Base-by-base conservation (phyloP, 2,888 invertebrate species). In the Nomada goodeniana region DNA sequence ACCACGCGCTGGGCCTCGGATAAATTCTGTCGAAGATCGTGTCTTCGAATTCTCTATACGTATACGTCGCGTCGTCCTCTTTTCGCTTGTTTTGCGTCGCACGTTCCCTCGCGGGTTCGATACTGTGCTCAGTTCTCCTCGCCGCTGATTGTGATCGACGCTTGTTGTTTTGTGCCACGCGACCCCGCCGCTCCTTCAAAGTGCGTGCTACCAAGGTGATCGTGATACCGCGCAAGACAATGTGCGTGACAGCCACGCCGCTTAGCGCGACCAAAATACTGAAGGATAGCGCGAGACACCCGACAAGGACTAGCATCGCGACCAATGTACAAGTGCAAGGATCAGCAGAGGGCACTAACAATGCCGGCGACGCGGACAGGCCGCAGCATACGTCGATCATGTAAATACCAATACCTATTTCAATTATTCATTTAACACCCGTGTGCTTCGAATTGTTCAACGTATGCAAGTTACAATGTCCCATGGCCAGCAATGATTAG, bases 321-420 rank as follows among this genome's bases (percentile, higher is more conserved):
- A 88, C 85, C 84, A 88, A 89, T 86, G 88, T 89, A 88, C 86
- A 88, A 86, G 87, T 89, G 86, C 86, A 89, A 84, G 89, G 89
- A 88, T 88, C 89, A 78, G 76, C 87, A 68, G 88, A 87, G 74
- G 82, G 73, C 73, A 84, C 87, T 59, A 86, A 73, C 79, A 81
- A 85, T 86, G 86, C 64, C 82, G 88, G 82, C 77, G 87, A 87
- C 69, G 61, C 71, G 73, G 85, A 88, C 52, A 89, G 90, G 76
- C 92, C 93, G 18, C 92, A 90, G 75, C 93, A 93, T 87, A 93
- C 93, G 83, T 93, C 93, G 87, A 91, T 93, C 92, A 92, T 92
- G 93, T 93, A 92, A 93, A 91, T 93, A 91, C 84, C 15, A 3
- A 47, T 15, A 15, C 47, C 36, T 36, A 36, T 36, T 36, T 36